Evolutionary conservation across 1,140 invertebrate species (phyloP).

Genomic region (Vollenhovia emeryi): DNA sequence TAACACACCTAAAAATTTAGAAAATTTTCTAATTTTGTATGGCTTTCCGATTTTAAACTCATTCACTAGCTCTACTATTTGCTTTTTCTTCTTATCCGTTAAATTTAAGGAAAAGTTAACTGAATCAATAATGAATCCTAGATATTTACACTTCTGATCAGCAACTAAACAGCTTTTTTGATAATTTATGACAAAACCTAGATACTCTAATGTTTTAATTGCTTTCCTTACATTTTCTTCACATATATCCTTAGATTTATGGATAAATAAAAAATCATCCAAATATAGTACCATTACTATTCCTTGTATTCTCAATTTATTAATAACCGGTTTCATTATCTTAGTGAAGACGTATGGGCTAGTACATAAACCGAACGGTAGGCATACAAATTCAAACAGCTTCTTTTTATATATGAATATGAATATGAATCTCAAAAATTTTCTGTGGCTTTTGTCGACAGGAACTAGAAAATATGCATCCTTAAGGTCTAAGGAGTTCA

Average conservation of each 20-base stretch:
- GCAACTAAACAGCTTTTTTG: not conserved
- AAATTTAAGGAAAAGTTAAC: not conserved
- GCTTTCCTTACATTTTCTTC: not conserved
- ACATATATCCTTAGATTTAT: not conserved
- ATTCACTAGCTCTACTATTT: not conserved
- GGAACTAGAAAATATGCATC: not conserved
- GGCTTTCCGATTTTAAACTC: not conserved
- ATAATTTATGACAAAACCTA: not conserved
- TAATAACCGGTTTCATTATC: not conserved
- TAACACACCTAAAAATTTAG: not conserved
- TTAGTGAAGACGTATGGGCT: not conserved
- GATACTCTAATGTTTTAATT: not conserved
- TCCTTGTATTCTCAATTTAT: not conserved
- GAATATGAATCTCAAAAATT: not conserved
- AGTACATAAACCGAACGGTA: not conserved
- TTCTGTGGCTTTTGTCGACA: not conserved
- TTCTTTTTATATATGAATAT: not conserved
- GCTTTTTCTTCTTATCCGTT: not conserved
- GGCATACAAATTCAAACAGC: not conserved
- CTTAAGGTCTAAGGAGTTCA: not conserved
- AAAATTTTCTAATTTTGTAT: not conserved
- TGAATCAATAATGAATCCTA: not conserved
- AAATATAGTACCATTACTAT: not conserved
- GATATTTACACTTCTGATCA: not conserved
- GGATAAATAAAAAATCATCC: not conserved